Evolutionary conservation across 2,797 vertebrate genomes (phyloP).

Genomic region (Xenentodon cancila): DNA sequence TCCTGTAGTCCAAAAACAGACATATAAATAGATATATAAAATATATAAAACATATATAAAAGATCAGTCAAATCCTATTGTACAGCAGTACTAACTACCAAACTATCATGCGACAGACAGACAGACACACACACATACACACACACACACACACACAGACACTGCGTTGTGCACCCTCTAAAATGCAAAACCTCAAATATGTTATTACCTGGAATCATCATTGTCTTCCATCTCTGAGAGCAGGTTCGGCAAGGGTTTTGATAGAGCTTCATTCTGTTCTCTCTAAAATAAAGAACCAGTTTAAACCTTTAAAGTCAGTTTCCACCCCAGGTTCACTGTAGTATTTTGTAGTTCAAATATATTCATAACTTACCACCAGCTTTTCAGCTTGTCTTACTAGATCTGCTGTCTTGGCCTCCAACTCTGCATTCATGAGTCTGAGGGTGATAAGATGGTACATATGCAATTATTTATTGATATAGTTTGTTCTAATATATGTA

Average conservation of each 20-base stretch:
- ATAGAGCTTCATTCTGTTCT: constrained; percentile 83
- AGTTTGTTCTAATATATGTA: background rate
- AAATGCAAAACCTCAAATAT: background rate
- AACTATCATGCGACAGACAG: too few species aligned
- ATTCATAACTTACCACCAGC: constrained; percentile 84
- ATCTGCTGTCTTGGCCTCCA: constrained; percentile 92
- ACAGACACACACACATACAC: too few species aligned
- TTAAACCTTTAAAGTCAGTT: background rate
- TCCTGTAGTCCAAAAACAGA: constrained; percentile 37
- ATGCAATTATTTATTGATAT: too few species aligned
- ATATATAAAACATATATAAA: background rate
- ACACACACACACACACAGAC: too few species aligned
- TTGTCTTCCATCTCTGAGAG: constrained; percentile 71
- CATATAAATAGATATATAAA: too few species aligned
- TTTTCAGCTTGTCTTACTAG: constrained; percentile 89
- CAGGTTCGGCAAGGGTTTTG: constrained; percentile 77
- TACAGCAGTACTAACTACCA: too few species aligned
- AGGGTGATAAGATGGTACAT: background rate
- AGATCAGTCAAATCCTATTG: too few species aligned
- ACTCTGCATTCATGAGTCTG: constrained; percentile 91
- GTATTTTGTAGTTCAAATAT: background rate
- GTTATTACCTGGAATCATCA: constrained; percentile 73
- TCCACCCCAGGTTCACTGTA: background rate
- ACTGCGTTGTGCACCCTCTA: background rate
- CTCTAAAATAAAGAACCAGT: constrained; percentile 68